A percentile compares a stretch with the other conserved stretches of the same genome.
phyloP scores from a whole-genome alignment of 2,888 invertebrate species.

The Eretmocerus hayati region DNA sequence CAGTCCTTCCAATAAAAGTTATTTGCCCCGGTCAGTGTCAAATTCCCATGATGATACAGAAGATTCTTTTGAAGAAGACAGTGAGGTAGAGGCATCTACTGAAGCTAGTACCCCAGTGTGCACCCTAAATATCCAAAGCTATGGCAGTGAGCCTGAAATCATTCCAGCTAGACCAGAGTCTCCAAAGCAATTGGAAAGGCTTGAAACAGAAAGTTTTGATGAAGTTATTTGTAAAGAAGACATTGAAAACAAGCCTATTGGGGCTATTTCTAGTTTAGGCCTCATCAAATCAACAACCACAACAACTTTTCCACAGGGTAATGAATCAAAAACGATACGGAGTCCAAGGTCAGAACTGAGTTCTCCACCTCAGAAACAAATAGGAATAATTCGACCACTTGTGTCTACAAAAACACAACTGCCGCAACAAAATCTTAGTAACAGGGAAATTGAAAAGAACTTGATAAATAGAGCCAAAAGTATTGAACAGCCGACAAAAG shows the following conservation, averaged over 20 bases:
- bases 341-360: slow-evolving; percentile 32
- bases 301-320: slow-evolving; percentile 31
- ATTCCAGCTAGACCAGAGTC: slow-evolving; percentile 5
- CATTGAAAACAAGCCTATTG: slow-evolving; percentile 34
- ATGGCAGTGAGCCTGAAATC: slow-evolving; percentile 1
- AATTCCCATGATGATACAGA: slow-evolving; percentile 6
- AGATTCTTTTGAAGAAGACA: slow-evolving; percentile 8
- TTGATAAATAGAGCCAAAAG: slow-evolving; percentile 61
- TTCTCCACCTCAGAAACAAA: slow-evolving; percentile 46
- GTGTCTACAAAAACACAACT: slow-evolving; percentile 45
- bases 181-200: slow-evolving; percentile 10
- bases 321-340: slow-evolving; percentile 37
- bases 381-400: slow-evolving; percentile 51
- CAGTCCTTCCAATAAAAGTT: slow-evolving; percentile 36
- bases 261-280: slow-evolving; percentile 37
- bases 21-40: slow-evolving; percentile 36
- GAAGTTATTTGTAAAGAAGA: slow-evolving; percentile 17
- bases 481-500: slow-evolving; percentile 48
- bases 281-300: slow-evolving; percentile 33
- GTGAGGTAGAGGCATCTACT: not conserved
- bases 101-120: slow-evolving; percentile 5
- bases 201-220: slow-evolving; percentile 9
- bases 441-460: slow-evolving; percentile 63
- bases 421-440: slow-evolving; percentile 49
- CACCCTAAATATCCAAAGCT: slow-evolving; percentile 2